Base-by-base conservation (phyloP, 1,140 invertebrate genomes). In the Drosophila mojavensis region DNA sequence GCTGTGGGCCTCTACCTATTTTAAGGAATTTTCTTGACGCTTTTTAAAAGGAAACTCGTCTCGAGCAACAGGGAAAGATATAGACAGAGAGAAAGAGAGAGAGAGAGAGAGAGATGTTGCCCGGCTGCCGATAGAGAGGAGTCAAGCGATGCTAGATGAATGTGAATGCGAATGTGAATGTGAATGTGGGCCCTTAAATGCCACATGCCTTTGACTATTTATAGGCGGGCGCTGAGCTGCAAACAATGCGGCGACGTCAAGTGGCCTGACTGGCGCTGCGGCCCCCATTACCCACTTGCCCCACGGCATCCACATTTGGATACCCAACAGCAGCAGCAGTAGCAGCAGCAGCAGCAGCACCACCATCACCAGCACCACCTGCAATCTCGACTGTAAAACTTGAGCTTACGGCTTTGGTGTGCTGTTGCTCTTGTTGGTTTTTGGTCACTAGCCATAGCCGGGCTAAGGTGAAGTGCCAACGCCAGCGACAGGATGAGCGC, bases 161-260 rank as follows among this genome's bases (percentile, higher is more conserved):
- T 66, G 64, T 50, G 68, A 30, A 56, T 71, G 61, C 50, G 68
- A 30, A 56, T 71, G 61, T 71, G 67, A 24, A 59, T 66, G 64
- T 59, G 68, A 30, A 56, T 71, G 61, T 71, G 67, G 67, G 43
- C 67, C 51, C 67, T 70, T 70, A 62, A 64, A 64, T 70, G 51
- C 59, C 66, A 69, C 59, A 69, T 69, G 67, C 50, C 60, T 70
- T 70, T 70, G 68, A 70, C 68, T 70, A 71, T 71, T 65, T 71
- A 64, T 71, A 71, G 68, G 68, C 68, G 61, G 51, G 43, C 61
- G 48, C 70, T 60, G 70, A 60, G 71, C 65, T 69, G 74, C 60
- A 69, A 76, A 76, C 68, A 78, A 61, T 71, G 68, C 61, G 61
- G 53, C 68, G 41, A 71, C 68, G 61, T 71, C 68, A 71, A 71